Base-by-base conservation (phyloP, 2,797 vertebrate genomes). In the Emys orbicularis region DNA sequence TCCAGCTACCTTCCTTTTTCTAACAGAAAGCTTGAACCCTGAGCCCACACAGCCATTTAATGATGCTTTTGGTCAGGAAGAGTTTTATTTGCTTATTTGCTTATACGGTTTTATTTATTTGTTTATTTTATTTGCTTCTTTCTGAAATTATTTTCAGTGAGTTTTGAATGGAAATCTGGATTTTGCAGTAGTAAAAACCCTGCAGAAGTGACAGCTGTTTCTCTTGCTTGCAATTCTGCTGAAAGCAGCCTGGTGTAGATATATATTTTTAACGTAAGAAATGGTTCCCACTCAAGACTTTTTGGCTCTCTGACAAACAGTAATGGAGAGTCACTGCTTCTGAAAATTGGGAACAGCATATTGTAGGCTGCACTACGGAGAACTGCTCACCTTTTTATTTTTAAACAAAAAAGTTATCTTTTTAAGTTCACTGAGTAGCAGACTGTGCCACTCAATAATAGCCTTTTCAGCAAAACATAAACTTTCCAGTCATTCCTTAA, bases 91-190 rank as follows among this genome's bases (percentile, higher is more conserved):
- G 16, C 5, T 49, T 49, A 11, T 49, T 49, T 49, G 50, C 50
- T 50, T 50, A 50, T 50, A 50, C 5, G 15, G 50, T 50, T 50
- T 50, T 50, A 50, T 16, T 16, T 50, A 15, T 50, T 50, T 50
- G 50, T 50, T 50, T 50, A 50, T 50, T 50, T 50, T 50, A 50
- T 50, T 50, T 50, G 50, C 12, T 72, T 8, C 25, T 82, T 93
- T 84, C 68, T 68, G 83, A 54, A 68, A 31, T 54, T 77, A 52
- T 13, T 80, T 90, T 91, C 41, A 53, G 27, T 87, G 79, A 52
- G 56, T 74, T 88, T 90, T 13, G 83, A 83, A 79, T 65, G 41
- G 34, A 96, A 76, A 90, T 93, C 52, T 87, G 49, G 77, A 79
- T 74, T 9, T 31, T 0, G 2, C 77, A 65, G 57, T 80, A 41